Conservation (phyloP, 2,113 vertebrate genomes). For the Proteles cristata region DNA sequence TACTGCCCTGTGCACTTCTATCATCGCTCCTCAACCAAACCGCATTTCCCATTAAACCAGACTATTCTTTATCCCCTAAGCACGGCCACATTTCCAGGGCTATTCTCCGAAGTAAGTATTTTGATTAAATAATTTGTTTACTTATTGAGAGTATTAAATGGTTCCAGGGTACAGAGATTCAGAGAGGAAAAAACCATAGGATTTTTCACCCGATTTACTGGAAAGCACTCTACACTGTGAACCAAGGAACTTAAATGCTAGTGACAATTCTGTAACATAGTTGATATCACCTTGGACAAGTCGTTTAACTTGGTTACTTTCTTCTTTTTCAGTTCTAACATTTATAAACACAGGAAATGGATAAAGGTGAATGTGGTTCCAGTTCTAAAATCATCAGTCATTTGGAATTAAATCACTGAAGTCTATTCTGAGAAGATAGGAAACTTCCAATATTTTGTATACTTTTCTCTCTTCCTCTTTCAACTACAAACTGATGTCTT, state of each 20-base stretch:
- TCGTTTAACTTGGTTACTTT: background rate
- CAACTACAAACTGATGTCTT: background rate
- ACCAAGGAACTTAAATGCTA: background rate
- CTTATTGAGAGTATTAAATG: background rate
- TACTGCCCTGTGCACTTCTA: background rate
- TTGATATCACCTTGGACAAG: background rate
- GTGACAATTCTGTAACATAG: background rate
- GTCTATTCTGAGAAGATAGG: background rate
- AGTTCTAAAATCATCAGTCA: background rate
- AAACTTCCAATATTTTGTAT: background rate
- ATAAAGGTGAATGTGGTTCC: background rate
- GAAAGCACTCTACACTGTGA: background rate
- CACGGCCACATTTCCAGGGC: background rate
- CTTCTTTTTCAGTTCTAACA: background rate
- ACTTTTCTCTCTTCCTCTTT: background rate
- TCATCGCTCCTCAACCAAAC: background rate
- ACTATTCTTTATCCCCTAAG: background rate
- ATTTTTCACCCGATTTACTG: background rate
- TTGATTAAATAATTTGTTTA: background rate
- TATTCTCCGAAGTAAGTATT: background rate
- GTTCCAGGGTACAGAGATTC: background rate
- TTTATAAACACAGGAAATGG: background rate
- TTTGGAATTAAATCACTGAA: conserved; percentile 1
- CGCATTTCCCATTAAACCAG: background rate
- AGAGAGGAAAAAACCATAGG: background rate